Evolutionary conservation across 2,797 vertebrate species (phyloP), one percentile per base, ranked within the genome.

Genomic region (Phoebastria nigripes): DNA sequence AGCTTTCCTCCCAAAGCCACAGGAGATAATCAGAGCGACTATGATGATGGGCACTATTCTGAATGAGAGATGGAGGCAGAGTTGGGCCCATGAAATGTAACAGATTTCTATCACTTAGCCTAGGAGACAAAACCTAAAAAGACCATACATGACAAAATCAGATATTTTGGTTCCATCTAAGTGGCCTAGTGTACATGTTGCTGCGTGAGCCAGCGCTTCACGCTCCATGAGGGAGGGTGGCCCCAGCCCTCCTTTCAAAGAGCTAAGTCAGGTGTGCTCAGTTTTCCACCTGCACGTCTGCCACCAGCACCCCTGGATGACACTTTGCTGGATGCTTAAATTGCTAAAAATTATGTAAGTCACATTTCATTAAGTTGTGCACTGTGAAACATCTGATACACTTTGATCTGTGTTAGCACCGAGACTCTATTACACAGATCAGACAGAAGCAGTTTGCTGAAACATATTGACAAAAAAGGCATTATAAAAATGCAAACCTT

Each of bases 171-270:
- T 93, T 93, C 70, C 26, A 44, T 31, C 25, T 37, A 82, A 71
- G 47, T 74, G 47, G 56, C 17, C 31, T 41, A 39, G 28, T 0
- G 0, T 25, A 55, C 1, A 1, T 1, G 1, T n/a, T 49, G 16
- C 46, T 70, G 31, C 0, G 0, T 47, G 47, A 84, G 44, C 28
- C 37, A 70, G 35, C 17, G 4, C 59, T 89, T 56, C 33, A 59
- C 0, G 1, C 20, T 58, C 35, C 16, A 2, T 6, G n/a, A 47
- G 15, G 9, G 52, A 78, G 17, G 5, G 10, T 29, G 14, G 58
- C 11, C 29, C 4, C 46, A 73, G 28, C 1, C 11, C 18, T 54
- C 15, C 29, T 76, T 87, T 87, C 66, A 37, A 56, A 82, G 41
- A 87, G 9, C 55, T 86, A 47, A 54, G 41, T 58, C 51, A 65